These are phyloP conservation scores for Pagrus major DNA, from an alignment of 2,113 vertebrate species.

Conservation along the genomic window DNA sequence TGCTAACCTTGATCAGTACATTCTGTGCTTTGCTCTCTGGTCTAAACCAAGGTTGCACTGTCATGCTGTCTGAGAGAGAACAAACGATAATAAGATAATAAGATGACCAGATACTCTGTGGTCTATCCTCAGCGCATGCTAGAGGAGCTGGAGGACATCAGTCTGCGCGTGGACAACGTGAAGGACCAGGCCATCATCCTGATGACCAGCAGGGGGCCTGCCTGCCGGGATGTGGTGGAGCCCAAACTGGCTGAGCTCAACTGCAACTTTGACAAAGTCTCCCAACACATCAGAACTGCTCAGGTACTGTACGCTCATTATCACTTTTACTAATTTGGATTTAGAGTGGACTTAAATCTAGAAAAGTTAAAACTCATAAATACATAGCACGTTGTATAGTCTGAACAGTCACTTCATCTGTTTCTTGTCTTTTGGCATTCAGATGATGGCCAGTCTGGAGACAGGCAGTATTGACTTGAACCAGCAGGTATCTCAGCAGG, in stretches of 20 bases:
- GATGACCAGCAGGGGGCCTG: constrained; percentile 90
- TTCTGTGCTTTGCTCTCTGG: constrained; percentile 10
- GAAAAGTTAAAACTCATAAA: background rate
- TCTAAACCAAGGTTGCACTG: constrained; percentile 28
- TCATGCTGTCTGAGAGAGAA: constrained; percentile 1
- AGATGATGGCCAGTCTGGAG: constrained; percentile 88
- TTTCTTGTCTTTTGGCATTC: constrained; percentile 27
- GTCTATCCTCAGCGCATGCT: constrained; percentile 84
- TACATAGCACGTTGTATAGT: background rate
- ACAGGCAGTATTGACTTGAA: constrained; percentile 59
- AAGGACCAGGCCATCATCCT: constrained; percentile 91
- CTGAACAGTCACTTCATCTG: background rate
- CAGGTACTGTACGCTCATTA: constrained; percentile 83
- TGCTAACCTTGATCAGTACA: constrained; percentile 45
- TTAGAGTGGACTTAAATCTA: background rate
- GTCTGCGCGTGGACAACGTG: constrained; percentile 90
- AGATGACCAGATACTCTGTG: constrained; percentile 14
- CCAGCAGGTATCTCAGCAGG: constrained; percentile 59
- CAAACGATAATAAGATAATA: constrained; percentile 9
- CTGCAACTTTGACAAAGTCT: constrained; percentile 95
- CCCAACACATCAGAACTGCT: constrained; percentile 92
- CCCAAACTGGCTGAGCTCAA: constrained; percentile 94
- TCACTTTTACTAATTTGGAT: background rate
- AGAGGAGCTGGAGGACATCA: constrained; percentile 90
- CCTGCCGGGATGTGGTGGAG: constrained; percentile 91